Percentiles rank a stretch among this genome's conserved stretches.
Evolutionary conservation across 2,888 invertebrate species (phyloP).

Genomic region (Athrips mouffetella): DNA sequence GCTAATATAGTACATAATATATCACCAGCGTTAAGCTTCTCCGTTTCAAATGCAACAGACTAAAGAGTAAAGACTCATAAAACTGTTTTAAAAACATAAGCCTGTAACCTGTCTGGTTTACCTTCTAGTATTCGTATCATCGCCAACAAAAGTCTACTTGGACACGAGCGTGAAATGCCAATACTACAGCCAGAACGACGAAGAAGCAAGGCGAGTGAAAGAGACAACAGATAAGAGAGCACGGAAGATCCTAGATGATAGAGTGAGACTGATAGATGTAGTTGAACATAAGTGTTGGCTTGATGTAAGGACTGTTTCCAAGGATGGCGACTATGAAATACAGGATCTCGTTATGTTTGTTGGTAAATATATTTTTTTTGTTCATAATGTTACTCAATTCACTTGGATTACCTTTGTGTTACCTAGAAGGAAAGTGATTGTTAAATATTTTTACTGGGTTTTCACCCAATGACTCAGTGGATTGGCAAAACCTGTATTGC

Average conservation of each 20-base stretch:
- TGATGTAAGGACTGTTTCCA: slow-evolving; percentile 58
- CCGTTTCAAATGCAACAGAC: background rate
- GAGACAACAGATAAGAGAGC: slow-evolving; percentile 16
- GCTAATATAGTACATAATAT: background rate
- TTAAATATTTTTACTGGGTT: background rate
- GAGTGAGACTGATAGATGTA: slow-evolving; percentile 52
- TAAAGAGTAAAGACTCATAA: background rate
- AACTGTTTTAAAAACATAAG: slow-evolving; percentile 6
- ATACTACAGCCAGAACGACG: slow-evolving; percentile 70
- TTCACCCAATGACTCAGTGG: slow-evolving; percentile 3
- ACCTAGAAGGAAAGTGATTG: background rate
- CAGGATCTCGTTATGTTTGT: slow-evolving; percentile 74
- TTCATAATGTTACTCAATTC: background rate
- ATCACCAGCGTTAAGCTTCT: slow-evolving; percentile 1
- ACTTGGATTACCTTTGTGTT: background rate
- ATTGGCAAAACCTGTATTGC: no score
- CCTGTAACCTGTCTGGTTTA: slow-evolving; percentile 41
- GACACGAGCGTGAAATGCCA: slow-evolving; percentile 60
- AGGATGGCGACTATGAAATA: slow-evolving; percentile 67
- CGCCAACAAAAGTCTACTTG: slow-evolving; percentile 76
- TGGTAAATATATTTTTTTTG: slow-evolving; percentile 45
- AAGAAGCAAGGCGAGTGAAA: slow-evolving; percentile 36
- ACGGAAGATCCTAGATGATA: slow-evolving; percentile 31
- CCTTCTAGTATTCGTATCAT: slow-evolving; percentile 75
- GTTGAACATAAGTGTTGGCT: slow-evolving; percentile 61